These are phyloP conservation scores for Meloidogyne floridensis DNA, from an alignment of 1,140 invertebrate species.

Conservation along the genomic window DNA sequence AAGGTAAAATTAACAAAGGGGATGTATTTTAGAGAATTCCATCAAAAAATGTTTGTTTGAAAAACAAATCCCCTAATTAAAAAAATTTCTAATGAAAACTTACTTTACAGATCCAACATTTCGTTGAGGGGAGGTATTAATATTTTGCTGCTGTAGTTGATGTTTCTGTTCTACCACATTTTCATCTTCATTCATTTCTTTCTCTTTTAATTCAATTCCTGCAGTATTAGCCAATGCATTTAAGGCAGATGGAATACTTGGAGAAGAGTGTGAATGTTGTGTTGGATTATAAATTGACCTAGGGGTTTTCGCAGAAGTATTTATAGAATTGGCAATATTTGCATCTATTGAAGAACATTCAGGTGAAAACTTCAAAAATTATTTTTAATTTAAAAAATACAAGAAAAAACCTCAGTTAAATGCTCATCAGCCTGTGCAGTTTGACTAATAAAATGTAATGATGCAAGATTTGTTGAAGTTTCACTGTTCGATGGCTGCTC, in stretches of 20 bases:
- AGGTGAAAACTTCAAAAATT: background rate
- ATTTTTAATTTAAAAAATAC: background rate
- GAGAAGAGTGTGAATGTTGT: conserved; percentile 26
- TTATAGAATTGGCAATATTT: background rate
- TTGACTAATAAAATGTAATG: conserved; percentile 18
- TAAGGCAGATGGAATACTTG: background rate
- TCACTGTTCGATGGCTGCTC: conserved; percentile 12
- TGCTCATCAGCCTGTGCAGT: background rate
- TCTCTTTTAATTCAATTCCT: background rate
- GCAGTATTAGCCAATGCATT: background rate
- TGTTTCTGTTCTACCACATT: background rate
- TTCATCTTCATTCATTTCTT: background rate
- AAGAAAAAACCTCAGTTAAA: conserved; percentile 1
- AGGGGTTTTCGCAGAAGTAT: background rate
- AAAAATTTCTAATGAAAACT: background rate
- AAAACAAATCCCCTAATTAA: too few species aligned
- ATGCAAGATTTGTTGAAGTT: conserved; percentile 10
- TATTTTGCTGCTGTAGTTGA: background rate
- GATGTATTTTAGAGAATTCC: too few species aligned
- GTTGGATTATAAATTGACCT: background rate
- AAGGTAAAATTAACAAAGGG: too few species aligned
- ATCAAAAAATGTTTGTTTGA: too few species aligned
- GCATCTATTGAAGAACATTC: background rate
- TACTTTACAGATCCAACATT: conserved; percentile 12
- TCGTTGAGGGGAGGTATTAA: conserved; percentile 8